These are phyloP conservation scores for Botia kubotai DNA, from an alignment of 2,797 vertebrate species.

Conservation along the genomic window DNA sequence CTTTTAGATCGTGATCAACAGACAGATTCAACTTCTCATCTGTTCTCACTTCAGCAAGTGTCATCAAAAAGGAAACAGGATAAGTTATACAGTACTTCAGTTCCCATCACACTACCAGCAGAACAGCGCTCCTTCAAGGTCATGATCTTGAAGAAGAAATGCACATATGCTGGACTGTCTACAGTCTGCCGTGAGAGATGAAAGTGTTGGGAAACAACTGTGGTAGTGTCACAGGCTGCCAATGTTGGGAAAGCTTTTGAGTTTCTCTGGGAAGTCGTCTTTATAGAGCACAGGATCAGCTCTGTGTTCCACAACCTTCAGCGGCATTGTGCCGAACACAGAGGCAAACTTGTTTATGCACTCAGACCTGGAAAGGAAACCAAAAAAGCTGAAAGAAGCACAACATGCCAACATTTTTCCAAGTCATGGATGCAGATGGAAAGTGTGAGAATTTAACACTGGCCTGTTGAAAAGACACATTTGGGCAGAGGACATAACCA, in stretches of 20 bases:
- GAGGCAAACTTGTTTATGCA: conserved; percentile 99
- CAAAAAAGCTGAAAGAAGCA: not conserved
- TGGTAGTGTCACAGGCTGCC: conserved; percentile 87
- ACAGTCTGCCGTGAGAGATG: conserved; percentile 21
- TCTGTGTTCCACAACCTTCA: conserved; percentile 97
- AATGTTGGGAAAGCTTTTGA: conserved; percentile 99
- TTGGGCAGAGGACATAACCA: not conserved
- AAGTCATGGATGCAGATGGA: not conserved
- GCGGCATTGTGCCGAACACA: conserved; percentile 96
- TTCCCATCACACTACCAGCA: not conserved
- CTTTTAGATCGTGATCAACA: not conserved
- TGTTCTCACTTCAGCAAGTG: conserved; percentile 7
- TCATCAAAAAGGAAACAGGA: conserved; percentile 37
- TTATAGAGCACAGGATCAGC: conserved; percentile 97
- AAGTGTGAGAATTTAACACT: not conserved
- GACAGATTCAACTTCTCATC: not conserved
- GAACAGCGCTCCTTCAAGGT: conserved; percentile 11
- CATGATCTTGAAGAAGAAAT: conserved; percentile 3
- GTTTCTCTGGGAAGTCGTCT: conserved; percentile 98
- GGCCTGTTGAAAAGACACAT: not conserved
- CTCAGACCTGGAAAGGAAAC: conserved; percentile 83
- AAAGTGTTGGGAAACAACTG: conserved; percentile 39
- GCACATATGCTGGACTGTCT: conserved; percentile 17
- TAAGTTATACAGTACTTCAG: conserved; percentile 32
- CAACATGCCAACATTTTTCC: not conserved